Base-by-base conservation (phyloP, 2,113 vertebrate genomes). In the Heliornis fulica region DNA sequence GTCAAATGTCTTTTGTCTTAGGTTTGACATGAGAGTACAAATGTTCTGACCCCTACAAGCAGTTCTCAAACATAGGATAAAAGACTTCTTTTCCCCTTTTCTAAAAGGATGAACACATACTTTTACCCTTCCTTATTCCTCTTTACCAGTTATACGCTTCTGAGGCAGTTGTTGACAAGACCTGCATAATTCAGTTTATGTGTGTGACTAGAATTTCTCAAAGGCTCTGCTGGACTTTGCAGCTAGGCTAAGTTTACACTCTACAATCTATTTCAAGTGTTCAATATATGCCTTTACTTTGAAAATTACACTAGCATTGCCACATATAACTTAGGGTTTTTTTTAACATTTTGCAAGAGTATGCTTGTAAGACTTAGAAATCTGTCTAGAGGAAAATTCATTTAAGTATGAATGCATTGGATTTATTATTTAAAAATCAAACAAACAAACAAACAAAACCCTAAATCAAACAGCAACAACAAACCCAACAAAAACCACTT, bases 1-100 rank as follows among this genome's bases (percentile, higher is more conserved):
- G 94, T 97, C 96, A 98, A 97, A 97, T 83, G 79, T 96, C 93
- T 97, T 97, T 97, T 97, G 95, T 96, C 96, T 94, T 94, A 90
- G 76, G 21, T 85, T 96, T 94, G 96, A 97, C 95, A 96, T 63
- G 38, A 77, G 96, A 97, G 92, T 97, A 97, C 89, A 76, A 95
- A 96, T 91, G 96, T 95, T 96, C 96, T 97, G 97, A 98, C 96
- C 98, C 86, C 91, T 93, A 94, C 97, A 97, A 95, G 93, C 81
- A 1, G 51, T 90, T 93, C 96, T 97, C 96, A 87, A 96, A 95
- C 89, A 84, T 43, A 41, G 87, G 85, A 94, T 96, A 79, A 96
- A 97, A 97, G 94, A 46, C 51, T 41, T 68, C 54, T 97, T 63
- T 92, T 95, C 88, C 72, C 77, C 79, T 93, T 94, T 77, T 87